Base-by-base conservation (phyloP, 92 coral and sea anemone species). In the Bergia sp. region DNA sequence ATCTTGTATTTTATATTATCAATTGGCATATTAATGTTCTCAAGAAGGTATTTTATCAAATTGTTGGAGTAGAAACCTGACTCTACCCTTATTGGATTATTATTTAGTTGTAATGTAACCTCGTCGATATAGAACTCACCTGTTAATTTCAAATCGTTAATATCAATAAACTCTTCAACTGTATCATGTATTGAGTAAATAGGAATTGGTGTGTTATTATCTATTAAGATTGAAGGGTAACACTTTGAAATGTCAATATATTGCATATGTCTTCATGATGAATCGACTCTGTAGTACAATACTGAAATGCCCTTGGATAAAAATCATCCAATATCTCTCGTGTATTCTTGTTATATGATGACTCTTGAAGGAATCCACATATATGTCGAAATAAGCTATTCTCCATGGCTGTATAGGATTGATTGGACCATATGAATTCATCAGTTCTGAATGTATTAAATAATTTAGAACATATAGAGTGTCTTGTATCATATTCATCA, bases 401-500 rank as follows among this genome's bases (percentile, higher is more conserved):
- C 9, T 78, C 85, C 36, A 92, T 42, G 1, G 16, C 5, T 64
- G 92, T 92, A 37, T 65, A 92, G 0, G 79, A 20, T 20, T 89
- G 94, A 81, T 92, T 89, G 1, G 84, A 0, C 92, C 94, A 92
- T 58, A 53, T 92, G 72, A 89, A 89, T n/a, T 92, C 92, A 20
- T 89, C 73, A 0, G 90, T 89, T 86, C 79, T 91, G 47, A 66
- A 88, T 0, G 36, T 89, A 3, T 79, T 7, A 55, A 67, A 88
- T 21, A 91, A 15, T 49, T 89, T 85, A 1, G 85, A 78, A 72
- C 91, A 91, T 0, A 89, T 89, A 23, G 21, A 0, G 36, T 91
- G 69, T 55, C 91, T 75, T 5, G 21, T 69, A 36, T 91, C 76
- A 20, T 91, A 91, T n/a, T 91, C 91, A 9, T 91, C 77, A 16